A percentile compares a stretch with the other conserved stretches of the same genome.
Evolutionary conservation across 2,113 vertebrate genomes (phyloP).

Genomic region (Oreotrochilus melanogaster): DNA sequence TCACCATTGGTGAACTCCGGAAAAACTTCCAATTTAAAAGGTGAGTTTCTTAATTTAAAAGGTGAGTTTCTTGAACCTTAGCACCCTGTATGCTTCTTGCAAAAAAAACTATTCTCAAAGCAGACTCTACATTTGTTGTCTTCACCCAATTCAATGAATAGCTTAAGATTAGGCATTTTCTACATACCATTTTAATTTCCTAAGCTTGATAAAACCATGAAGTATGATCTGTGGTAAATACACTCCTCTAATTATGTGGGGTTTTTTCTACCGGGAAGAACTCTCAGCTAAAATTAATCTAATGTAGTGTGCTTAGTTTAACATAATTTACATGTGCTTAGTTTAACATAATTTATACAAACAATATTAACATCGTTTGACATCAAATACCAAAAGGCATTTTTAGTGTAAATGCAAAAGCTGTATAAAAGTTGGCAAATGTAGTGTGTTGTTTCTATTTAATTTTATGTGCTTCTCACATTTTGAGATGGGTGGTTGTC

Average conservation of each 20-base stretch:
- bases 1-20: slow-evolving; percentile 89
- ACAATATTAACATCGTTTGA: neutral
- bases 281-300: neutral
- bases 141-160: fast-evolving
- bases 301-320: neutral
- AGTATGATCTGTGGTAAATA: neutral
- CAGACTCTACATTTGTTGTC: fast-evolving
- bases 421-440: neutral
- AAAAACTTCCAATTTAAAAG: slow-evolving; percentile 91
- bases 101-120: neutral
- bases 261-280: neutral
- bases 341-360: neutral
- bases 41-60: slow-evolving; percentile 86
- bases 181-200: neutral
- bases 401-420: neutral
- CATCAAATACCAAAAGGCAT: neutral
- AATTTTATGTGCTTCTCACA: neutral
- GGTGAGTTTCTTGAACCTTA: slow-evolving; percentile 71
- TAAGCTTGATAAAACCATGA: neutral
- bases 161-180: neutral
- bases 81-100: neutral
- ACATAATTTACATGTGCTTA: neutral
- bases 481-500: neutral
- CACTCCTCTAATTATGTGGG: neutral
- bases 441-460: neutral